Evolutionary conservation across 37 sponge, comb jelly and placozoan species (phyloP), one percentile per base, ranked within the genome.

Genomic region (Spongilla lacustris): DNA sequence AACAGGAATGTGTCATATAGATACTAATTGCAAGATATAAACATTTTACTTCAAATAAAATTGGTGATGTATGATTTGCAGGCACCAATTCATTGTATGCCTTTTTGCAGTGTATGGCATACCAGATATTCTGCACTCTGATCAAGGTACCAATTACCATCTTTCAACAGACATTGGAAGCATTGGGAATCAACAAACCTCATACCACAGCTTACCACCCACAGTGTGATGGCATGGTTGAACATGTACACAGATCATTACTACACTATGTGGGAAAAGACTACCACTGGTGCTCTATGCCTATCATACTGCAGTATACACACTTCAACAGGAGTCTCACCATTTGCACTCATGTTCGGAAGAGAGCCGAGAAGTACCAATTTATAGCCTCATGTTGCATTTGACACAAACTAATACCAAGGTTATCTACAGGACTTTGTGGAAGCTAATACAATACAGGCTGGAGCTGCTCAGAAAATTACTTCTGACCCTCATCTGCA

Each of bases 301-400:
- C 8, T 93, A 89, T 79, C 79, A 71, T 12, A 86, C 89, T n/a
- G 80, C 86, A 32, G 36, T 46, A n/a, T n/a, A 22, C 88, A 92
- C 79, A 76, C 83, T 29, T 85, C 89, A 50, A 87, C 87, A 0
- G 81, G 77, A 30, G 67, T 77, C 58, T 84, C 90, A 27, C 89
- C 94, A 36, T 93, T 84, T 35, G 67, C n/a, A 36, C 68, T 93
- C 37, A 89, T 86, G 87, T 93, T 77, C 82, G 90, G 94, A 28
- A 66, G 89, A n/a, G 30, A 76, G 24, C 89, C 83, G 28, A 81
- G 24, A 50, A 28, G 25, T 75, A 49, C 8, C 23, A 21, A 76
- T 36, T 76, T 35, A 24, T 26, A 36, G 22, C 28, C 69, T 69
- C 36, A 34, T 32, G 33, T 50, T 19, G 73, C 73, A 3, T 72